Evolutionary conservation across 2,797 vertebrate genomes (phyloP), one percentile per base, ranked within the genome.

Genomic region (Psittacula derbiana): DNA sequence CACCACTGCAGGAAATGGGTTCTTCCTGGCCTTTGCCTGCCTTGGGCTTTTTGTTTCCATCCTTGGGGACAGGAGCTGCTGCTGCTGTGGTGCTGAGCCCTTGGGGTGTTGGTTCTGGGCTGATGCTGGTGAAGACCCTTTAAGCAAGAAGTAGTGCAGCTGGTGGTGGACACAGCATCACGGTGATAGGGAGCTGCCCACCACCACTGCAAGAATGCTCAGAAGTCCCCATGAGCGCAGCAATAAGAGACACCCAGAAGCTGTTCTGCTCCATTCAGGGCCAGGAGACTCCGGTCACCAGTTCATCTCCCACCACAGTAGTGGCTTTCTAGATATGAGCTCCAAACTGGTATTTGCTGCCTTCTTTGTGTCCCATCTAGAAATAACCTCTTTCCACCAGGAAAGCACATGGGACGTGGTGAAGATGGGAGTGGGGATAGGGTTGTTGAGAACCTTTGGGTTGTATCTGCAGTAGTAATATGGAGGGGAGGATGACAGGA

Each of bases 141-240:
- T 5, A 28, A 72, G 43, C 7, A 75, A 79, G 53, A 61, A 36
- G 19, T 33, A 28, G 13, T 33, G 46, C 43, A 64, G 53, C 49
- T 65, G 70, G 16, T 69, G 58, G 24, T 78, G 46, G 55, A 31
- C 58, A n/a, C 6, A 36, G 43, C 4, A 13, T 27, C 65, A 57
- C 23, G 0, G 19, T 40, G 40, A 36, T 18, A 40, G 21, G 18
- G 50, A 71, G 12, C 44, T 76, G 65, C 46, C 53, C 49, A 52
- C 13, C 19, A 27, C 4, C 23, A 18, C 6, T 19, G 21, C 1
- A 3, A 0, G 0, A 61, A 36, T 6, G 17, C 58, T 43, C 67
- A 10, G 10, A 73, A 58, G 7, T 55, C 43, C 57, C 23, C 16
- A 11, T 9, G 33, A 74, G 9, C 23, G 27, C 47, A 70, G 14